A percentile compares a stretch with the other conserved stretches of the same genome.
Conservation (phyloP, 2,113 vertebrate species). For the Brachyistius frenatus region DNA sequence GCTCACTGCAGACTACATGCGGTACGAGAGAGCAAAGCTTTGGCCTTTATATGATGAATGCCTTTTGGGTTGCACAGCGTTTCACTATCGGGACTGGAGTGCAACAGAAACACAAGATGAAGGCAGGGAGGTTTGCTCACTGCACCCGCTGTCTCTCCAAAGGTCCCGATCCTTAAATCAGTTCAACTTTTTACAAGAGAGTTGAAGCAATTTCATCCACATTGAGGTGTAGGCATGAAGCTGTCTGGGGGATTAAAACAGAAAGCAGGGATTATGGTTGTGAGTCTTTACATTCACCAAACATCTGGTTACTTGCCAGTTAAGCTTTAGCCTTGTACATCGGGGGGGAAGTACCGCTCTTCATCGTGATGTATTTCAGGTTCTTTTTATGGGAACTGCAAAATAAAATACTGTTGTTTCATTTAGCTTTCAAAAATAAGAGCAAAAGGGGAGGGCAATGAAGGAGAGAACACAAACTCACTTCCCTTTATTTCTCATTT, state of each 20-base stretch:
- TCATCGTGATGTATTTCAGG: neutral
- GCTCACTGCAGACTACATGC: neutral
- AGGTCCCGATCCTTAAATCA: slow-evolving; percentile 48
- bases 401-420: neutral
- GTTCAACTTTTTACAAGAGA: slow-evolving; percentile 46
- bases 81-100: neutral
- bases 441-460: too few species aligned
- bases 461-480: too few species aligned
- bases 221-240: slow-evolving; percentile 42
- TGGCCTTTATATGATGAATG: neutral
- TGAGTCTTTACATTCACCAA: slow-evolving; percentile 29
- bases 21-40: neutral
- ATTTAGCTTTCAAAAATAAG: neutral
- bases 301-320: slow-evolving; percentile 40
- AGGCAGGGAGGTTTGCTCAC: neutral
- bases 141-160: slow-evolving; percentile 25
- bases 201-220: slow-evolving; percentile 57
- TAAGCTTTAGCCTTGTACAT: slow-evolving; percentile 3
- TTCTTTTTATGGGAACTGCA: neutral
- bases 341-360: neutral
- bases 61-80: neutral
- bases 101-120: neutral
- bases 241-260: slow-evolving; percentile 53
- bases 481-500: too few species aligned
- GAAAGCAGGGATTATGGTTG: slow-evolving; percentile 35